Conservation (phyloP, 1,140 invertebrate species). For the Trichonephila clavata region DNA sequence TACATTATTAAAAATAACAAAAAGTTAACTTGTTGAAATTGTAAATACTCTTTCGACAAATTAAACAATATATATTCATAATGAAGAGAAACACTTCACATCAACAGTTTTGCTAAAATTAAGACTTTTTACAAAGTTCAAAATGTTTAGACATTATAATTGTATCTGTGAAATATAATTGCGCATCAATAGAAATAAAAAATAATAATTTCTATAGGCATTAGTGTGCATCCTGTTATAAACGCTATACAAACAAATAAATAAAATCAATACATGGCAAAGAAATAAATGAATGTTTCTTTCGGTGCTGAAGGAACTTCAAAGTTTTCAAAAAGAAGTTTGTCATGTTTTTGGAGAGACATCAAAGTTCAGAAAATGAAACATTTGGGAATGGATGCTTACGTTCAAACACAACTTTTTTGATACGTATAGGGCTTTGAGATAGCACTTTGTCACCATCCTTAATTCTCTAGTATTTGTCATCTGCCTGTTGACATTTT, state of each 20-base stretch:
- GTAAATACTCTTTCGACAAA: no score
- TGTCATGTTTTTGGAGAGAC: not conserved
- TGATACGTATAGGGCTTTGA: constrained; percentile 13
- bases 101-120: no score
- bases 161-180: no score
- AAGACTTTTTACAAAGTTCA: no score
- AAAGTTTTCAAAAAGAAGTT: not conserved
- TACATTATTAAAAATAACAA: no score
- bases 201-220: no score
- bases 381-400: constrained; percentile 27
- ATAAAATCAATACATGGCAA: not conserved
- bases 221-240: no score
- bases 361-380: constrained; percentile 51
- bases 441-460: constrained; percentile 42
- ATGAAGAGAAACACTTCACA: no score
- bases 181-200: not conserved
- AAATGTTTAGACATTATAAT: no score
- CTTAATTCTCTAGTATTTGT: constrained; percentile 49
- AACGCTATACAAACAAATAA: no score
- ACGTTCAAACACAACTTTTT: constrained; percentile 39
- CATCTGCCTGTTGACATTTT: constrained; percentile 24
- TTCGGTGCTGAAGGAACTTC: not conserved
- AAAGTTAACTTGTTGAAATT: no score
- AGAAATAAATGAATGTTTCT: not conserved
- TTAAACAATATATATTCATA: no score